phyloP scores from a whole-genome alignment of 2,888 invertebrate genomes.

The Stenchaetothrips biformis region DNA sequence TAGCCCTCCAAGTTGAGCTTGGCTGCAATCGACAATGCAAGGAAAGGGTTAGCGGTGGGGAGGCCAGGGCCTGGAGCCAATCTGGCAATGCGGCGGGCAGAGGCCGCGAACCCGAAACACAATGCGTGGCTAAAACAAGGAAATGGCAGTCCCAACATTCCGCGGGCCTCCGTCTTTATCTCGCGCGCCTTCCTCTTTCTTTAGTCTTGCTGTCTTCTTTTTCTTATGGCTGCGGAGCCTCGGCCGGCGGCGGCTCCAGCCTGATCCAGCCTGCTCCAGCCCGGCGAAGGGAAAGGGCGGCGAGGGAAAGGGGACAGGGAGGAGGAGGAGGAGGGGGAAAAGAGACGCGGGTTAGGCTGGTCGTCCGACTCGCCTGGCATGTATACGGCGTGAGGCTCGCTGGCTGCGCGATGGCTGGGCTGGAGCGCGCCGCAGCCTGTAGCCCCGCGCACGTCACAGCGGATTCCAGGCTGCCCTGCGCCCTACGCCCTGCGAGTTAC shows the following conservation, averaged over 20 bases:
- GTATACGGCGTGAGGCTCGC: too few relatives aligned
- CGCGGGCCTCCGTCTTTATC: not conserved
- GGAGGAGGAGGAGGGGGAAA: not conserved
- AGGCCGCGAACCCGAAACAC: not conserved
- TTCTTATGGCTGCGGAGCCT: not conserved
- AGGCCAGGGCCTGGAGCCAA: not conserved
- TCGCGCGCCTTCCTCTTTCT: not conserved
- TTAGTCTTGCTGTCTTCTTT: not conserved
- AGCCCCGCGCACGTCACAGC: too few relatives aligned
- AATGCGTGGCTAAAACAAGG: not conserved
- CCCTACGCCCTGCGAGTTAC: too few relatives aligned
- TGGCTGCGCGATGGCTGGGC: not conserved
- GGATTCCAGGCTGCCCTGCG: too few relatives aligned
- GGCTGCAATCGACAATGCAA: constrained; percentile 45
- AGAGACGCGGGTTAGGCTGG: not conserved
- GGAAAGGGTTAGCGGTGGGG: not conserved
- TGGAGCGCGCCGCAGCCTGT: too few relatives aligned
- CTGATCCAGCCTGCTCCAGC: too few relatives aligned
- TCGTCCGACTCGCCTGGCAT: too few relatives aligned
- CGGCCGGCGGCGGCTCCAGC: too few relatives aligned
- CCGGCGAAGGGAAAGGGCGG: too few relatives aligned
- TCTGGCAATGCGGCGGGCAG: not conserved
- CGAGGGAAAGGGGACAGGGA: not conserved
- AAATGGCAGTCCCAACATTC: not conserved
- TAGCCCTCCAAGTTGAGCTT: constrained; percentile 85